Conservation (phyloP, 2,113 vertebrate genomes). For the Eclectus roratus region DNA sequence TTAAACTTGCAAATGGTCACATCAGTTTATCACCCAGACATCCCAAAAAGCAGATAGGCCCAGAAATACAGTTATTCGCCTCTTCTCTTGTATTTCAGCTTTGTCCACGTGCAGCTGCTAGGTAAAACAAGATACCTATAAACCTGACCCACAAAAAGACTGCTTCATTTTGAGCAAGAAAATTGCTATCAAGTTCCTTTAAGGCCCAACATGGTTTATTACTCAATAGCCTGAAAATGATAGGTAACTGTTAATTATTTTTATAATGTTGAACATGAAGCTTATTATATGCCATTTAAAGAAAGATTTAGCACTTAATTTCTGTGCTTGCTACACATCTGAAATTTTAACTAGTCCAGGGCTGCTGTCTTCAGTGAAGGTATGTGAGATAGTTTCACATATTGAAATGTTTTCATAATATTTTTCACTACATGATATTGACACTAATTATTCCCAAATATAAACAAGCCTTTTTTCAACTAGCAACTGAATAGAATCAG, state of each 20-base stretch:
- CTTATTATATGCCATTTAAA: neutral
- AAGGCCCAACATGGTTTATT: neutral
- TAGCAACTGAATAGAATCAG: neutral
- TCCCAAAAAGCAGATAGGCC: neutral
- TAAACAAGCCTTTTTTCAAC: neutral
- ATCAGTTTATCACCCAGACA: neutral
- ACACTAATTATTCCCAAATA: neutral
- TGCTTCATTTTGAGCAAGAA: neutral
- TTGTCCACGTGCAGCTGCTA: neutral
- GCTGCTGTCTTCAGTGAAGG: neutral
- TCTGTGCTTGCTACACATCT: neutral
- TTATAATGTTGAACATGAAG: neutral
- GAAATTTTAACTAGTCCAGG: neutral
- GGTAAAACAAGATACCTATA: neutral
- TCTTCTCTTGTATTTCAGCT: neutral
- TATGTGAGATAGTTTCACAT: neutral
- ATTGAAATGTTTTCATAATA: neutral
- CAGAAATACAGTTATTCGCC: neutral
- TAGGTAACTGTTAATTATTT: neutral
- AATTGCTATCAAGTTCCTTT: neutral
- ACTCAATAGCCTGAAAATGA: neutral
- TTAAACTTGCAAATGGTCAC: neutral
- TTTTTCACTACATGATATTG: neutral
- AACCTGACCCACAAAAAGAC: neutral
- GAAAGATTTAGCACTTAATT: neutral